These are phyloP conservation scores for Sinosuthora webbiana DNA, from an alignment of 2,113 vertebrate species.

Conservation along the genomic window DNA sequence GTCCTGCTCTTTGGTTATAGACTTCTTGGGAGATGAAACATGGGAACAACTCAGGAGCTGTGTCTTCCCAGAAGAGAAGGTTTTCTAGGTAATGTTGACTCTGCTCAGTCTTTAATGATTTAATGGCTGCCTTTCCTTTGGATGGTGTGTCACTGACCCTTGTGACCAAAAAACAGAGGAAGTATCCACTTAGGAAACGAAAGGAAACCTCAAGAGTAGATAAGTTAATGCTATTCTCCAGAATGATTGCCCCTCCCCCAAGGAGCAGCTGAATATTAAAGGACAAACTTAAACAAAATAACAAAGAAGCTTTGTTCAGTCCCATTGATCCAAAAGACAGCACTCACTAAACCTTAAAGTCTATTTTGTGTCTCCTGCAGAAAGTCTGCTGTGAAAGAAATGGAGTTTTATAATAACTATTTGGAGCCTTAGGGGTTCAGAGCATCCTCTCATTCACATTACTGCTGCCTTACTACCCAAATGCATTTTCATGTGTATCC, in stretches of 20 bases:
- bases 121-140: neutral
- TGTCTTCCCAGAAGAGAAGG: neutral
- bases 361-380: neutral
- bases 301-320: neutral
- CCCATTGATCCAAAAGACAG: neutral
- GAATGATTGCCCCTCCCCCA: accelerated
- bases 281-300: neutral
- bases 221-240: neutral
- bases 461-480: neutral
- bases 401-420: neutral
- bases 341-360: constrained; percentile 11
- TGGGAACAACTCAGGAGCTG: neutral
- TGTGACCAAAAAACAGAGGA: neutral
- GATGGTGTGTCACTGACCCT: neutral
- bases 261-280: neutral
- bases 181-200: neutral
- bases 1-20: neutral
- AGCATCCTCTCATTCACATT: neutral
- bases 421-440: constrained; percentile 10
- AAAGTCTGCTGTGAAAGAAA: constrained; percentile 42
- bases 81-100: neutral
- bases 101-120: neutral
- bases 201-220: neutral
- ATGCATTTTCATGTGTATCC: neutral
- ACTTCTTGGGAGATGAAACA: neutral